These are phyloP conservation scores for Dryomyza anilis DNA, from an alignment of 2,888 invertebrate species.

Conservation along the genomic window DNA sequence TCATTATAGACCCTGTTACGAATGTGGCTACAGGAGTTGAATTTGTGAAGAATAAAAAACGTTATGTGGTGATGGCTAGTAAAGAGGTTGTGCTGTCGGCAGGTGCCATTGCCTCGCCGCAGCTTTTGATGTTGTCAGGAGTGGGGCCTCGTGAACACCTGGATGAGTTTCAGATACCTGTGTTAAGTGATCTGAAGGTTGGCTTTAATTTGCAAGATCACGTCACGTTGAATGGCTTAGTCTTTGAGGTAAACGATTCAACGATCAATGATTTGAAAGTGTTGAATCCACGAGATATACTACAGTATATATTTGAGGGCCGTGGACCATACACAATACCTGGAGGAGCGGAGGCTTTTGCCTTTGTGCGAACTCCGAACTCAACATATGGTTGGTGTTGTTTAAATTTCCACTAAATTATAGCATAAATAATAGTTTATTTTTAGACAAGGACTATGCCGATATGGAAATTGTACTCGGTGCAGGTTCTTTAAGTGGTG, in stretches of 20 bases:
- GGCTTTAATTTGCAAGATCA: slow-evolving; percentile 85
- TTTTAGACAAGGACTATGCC: slow-evolving; percentile 65
- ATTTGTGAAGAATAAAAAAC: slow-evolving; percentile 68
- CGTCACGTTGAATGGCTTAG: slow-evolving; percentile 73
- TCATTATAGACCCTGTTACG: slow-evolving; percentile 68
- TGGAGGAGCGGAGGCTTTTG: slow-evolving; percentile 78
- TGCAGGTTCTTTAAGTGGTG: slow-evolving; percentile 76
- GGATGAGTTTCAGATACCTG: slow-evolving; percentile 65
- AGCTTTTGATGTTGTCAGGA: slow-evolving; percentile 84
- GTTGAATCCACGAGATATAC: slow-evolving; percentile 65
- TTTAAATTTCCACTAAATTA: neutral
- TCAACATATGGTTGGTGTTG: slow-evolving; percentile 55
- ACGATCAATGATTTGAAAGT: slow-evolving; percentile 69
- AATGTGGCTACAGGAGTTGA: slow-evolving; percentile 72
- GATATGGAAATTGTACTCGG: slow-evolving; percentile 83
- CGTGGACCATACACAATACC: slow-evolving; percentile 77
- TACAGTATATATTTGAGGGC: slow-evolving; percentile 69
- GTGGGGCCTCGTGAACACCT: slow-evolving; percentile 73
- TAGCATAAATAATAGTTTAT: neutral
- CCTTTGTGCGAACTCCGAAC: slow-evolving; percentile 73
- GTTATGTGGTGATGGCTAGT: slow-evolving; percentile 65
- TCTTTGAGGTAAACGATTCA: slow-evolving; percentile 74
- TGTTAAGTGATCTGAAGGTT: slow-evolving; percentile 73
- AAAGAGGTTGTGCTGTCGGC: slow-evolving; percentile 82
- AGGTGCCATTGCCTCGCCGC: slow-evolving; percentile 84